phyloP scores from a whole-genome alignment of 2,113 vertebrate genomes.

The Gavialis gangeticus region DNA sequence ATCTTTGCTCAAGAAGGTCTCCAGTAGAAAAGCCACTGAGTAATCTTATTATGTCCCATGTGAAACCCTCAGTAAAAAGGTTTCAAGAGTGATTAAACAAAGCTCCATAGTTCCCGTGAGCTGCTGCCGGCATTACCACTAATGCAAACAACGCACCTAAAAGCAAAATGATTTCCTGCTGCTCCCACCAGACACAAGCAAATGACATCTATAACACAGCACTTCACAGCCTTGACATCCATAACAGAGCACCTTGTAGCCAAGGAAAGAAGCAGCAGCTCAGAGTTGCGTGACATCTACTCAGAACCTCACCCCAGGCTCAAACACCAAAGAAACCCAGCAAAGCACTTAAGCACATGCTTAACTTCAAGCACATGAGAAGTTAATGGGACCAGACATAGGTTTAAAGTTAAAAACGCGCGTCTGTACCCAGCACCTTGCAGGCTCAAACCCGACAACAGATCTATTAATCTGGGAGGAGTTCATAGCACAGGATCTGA shows the following conservation, averaged over 20 bases:
- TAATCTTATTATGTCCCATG: constrained; percentile 24
- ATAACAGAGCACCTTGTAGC: neutral
- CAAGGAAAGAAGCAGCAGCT: neutral
- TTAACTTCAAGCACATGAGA: neutral
- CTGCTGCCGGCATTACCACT: neutral
- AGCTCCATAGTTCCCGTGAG: neutral
- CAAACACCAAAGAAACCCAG: neutral
- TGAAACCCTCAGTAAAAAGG: neutral
- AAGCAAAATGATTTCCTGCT: neutral
- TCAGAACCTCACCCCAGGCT: neutral
- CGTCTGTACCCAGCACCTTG: neutral
- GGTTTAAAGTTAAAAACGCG: neutral
- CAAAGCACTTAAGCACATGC: neutral
- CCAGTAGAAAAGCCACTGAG: neutral
- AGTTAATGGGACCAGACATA: neutral
- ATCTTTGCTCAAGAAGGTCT: neutral
- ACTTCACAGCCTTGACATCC: neutral
- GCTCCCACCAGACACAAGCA: neutral
- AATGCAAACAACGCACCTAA: neutral
- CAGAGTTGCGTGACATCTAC: neutral
- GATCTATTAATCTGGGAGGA: neutral
- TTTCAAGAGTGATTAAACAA: constrained; percentile 5
- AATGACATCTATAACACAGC: neutral
- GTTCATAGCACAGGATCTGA: neutral
- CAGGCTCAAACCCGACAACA: neutral